Evolutionary conservation across 2,113 vertebrate species (phyloP), one percentile per base, ranked within the genome.

Genomic region (Pycnonotus jocosus): DNA sequence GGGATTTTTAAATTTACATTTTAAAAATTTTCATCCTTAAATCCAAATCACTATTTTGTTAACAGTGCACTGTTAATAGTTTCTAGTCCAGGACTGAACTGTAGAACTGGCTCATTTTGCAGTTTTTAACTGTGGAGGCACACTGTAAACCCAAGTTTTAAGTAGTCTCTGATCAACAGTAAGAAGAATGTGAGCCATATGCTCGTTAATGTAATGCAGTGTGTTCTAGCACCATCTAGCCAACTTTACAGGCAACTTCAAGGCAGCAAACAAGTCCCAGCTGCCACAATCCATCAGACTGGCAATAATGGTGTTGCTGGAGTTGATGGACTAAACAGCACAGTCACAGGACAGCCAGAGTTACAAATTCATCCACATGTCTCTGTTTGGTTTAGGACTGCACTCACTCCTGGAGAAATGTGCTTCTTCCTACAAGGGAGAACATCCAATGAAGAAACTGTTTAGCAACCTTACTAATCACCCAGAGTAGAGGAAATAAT

Each of bases 161-260:
- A 64, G n/a, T 70, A 70, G 27, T 73, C 45, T 90, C 58, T 71
- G 81, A 30, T 31, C 54, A 70, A 25, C 81, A 71, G 23, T 74
- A 83, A 78, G 78, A 48, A 76, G 54, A 83, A 45, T 33, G 68
- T 22, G 68, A 88, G 54, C 64, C 68, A 25, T 11, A 12, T 33
- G 44, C 42, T 77, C 2, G 0, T n/a, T 51, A 81, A 51, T 18
- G 15, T 6, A 10, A 61, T 0, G 2, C 25, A 86, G 37, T 2
- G 0, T 84, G 37, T 71, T 86, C 68, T 93, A 92, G 92, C 85
- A 79, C 94, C 88, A 90, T 44, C 92, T 96, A 96, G 86, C 51
- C 53, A 61, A 42, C n/a, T 60, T 86, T 45, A 90, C 57, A 78
- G 53, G 85, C 61, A 94, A 90, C 69, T 91, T 84, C 82, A 86